These are phyloP conservation scores for Dermatemys mawii DNA, from an alignment of 2,113 vertebrate genomes.

Conservation along the genomic window DNA sequence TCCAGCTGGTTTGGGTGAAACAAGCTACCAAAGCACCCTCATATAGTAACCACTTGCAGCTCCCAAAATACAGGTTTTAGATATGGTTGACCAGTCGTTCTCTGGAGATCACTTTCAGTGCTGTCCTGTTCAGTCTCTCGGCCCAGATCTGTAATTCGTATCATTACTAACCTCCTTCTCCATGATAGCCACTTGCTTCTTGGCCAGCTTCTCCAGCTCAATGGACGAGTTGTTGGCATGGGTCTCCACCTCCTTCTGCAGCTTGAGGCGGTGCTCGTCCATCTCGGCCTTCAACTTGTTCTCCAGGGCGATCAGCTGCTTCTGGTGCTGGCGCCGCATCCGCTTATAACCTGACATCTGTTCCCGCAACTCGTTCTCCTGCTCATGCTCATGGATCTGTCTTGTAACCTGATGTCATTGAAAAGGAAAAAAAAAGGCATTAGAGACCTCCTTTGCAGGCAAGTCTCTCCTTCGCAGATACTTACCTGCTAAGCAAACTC, in stretches of 20 bases:
- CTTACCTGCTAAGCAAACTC: background rate
- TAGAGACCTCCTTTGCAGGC: background rate
- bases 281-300: conserved; percentile 99
- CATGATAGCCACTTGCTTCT: conserved; percentile 93
- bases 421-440: background rate
- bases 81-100: background rate
- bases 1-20: background rate
- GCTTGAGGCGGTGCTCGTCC: conserved; percentile 99
- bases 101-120: accelerated
- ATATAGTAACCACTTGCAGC: background rate
- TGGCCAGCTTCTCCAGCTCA: conserved; percentile 99
- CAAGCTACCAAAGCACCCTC: background rate
- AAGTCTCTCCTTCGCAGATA: accelerated
- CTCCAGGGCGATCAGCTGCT: conserved; percentile 99
- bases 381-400: conserved; percentile 99
- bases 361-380: conserved; percentile 99
- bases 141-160: accelerated
- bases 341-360: conserved; percentile 99
- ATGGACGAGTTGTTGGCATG: conserved; percentile 99
- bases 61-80: accelerated
- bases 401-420: conserved; percentile 89
- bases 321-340: conserved; percentile 99
- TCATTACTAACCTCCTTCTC: conserved; percentile 92
- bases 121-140: accelerated
- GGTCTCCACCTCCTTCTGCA: conserved; percentile 99